Conservation (phyloP, 1,140 invertebrate genomes). For the Heliconius congener region DNA sequence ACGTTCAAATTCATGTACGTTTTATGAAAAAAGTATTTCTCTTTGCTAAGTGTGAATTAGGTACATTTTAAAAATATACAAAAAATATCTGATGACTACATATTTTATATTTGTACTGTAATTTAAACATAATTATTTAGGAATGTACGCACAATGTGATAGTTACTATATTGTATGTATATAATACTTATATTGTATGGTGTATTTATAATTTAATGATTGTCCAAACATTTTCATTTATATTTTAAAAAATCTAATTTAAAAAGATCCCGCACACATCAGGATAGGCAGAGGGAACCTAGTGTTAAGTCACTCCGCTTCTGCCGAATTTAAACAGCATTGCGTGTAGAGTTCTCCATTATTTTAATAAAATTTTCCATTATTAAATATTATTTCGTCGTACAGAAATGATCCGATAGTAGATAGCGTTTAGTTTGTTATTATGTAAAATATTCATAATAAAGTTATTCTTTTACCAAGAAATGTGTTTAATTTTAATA, state of each 20-base stretch:
- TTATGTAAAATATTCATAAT: conserved; percentile 12
- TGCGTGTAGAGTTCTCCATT: too few relatives aligned
- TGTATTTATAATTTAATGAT: not conserved
- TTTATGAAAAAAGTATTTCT: too few relatives aligned
- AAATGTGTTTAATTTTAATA: conserved; percentile 11
- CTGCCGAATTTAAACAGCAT: too few relatives aligned
- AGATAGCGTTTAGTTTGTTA: not conserved
- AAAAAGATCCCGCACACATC: too few relatives aligned
- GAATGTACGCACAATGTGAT: conserved; percentile 10
- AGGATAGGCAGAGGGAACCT: too few relatives aligned
- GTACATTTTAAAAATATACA: too few relatives aligned
- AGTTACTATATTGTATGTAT: too few relatives aligned
- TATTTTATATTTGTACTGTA: not conserved
- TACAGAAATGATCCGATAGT: not conserved
- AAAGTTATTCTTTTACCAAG: conserved; percentile 27
- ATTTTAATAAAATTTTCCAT: not conserved
- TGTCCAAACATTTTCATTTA: not conserved
- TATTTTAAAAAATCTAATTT: too few relatives aligned
- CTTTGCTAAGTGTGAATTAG: too few relatives aligned
- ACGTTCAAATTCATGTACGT: too few relatives aligned
- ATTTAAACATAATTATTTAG: not conserved
- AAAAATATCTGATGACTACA: too few relatives aligned
- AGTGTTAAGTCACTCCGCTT: too few relatives aligned
- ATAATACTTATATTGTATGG: not conserved
- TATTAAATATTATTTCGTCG: not conserved